Base-by-base conservation (phyloP, 2,797 vertebrate species). In the Echeneis naucrates region DNA sequence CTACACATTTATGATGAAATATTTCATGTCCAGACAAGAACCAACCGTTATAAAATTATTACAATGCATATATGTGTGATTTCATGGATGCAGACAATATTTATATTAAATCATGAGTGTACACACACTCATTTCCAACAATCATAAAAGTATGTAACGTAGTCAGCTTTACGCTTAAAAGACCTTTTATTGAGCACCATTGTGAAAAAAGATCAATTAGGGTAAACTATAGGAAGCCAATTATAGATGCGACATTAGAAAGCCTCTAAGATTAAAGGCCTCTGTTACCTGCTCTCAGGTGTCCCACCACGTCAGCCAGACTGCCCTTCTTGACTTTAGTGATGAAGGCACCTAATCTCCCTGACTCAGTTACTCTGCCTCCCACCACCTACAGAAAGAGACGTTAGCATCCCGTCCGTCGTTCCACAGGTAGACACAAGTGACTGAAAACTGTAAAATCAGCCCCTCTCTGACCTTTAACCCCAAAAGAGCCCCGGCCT, bases 311-410 rank as follows among this genome's bases (percentile, higher is more conserved):
- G 70, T 99, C 98, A 27, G 98, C 98, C 80, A 99, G 95, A 89
- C 98, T 99, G 83, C 98, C 98, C 90, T 98, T 99, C 94, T 99
- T 99, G 79, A 99, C 98, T 96, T 99, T 99, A 91, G 97, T 99
- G 96, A 99, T 99, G 93, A 99, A 99, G 94, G 98, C 98, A 94
- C 98, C 97, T 74, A 99, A 96, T 89, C 96, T 95, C 89, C 98
- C 98, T 60, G 96, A 92, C 92, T 99, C 98, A 53, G 97, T 99
- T 92, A 99, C 95, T 93, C 99, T 97, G 68, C 98, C 98, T 77
- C 98, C 98, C 82, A 99, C 97, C 86, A 99, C 97, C 98, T 99
- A 35, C 8, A 50, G 65, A 56, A 42, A 24, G 5, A 54, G 14
- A 74, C 23, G 68, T 58, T 24, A 59, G 32, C 24, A 50, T 58